A percentile compares a stretch with the other conserved stretches of the same genome.
These are phyloP conservation scores for Pyrocephalus nanus DNA, from an alignment of 2,797 vertebrate genomes.

Conservation along the genomic window DNA sequence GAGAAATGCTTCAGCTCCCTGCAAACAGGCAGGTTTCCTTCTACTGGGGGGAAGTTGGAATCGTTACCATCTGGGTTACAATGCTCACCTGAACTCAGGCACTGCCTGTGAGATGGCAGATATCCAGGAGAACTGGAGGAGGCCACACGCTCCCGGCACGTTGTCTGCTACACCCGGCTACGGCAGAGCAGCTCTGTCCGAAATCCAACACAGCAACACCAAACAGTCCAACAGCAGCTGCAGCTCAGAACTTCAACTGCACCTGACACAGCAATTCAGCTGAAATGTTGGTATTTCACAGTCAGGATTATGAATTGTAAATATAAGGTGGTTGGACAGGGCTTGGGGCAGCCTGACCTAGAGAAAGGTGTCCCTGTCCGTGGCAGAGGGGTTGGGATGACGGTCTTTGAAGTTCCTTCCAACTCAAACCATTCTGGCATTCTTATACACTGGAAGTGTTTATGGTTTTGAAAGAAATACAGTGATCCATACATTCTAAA, in stretches of 20 bases:
- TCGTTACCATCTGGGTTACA: rapidly evolving
- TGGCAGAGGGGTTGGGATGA: neutral
- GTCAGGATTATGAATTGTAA: neutral
- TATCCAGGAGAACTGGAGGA: neutral
- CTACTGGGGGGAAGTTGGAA: neutral
- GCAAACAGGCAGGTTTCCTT: neutral
- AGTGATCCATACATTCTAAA: neutral
- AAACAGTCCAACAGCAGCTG: neutral
- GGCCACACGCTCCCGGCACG: neutral
- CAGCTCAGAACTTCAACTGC: neutral
- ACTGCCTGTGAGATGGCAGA: rapidly evolving
- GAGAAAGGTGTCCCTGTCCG: neutral
- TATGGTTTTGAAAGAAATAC: neutral
- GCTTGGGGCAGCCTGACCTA: neutral
- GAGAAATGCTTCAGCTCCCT: neutral
- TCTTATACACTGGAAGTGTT: rapidly evolving
- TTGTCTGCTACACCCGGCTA: rapidly evolving
- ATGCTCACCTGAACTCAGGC: neutral
- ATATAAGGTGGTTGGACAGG: neutral
- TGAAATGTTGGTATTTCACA: neutral
- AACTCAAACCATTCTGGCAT: neutral
- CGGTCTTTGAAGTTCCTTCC: neutral
- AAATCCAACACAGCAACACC: neutral
- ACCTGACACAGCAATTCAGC: neutral
- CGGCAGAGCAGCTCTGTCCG: neutral